Percentiles rank a stretch among this genome's conserved stretches.
Conservation (phyloP, 2,797 vertebrate genomes). For the Sebastes cheni region DNA sequence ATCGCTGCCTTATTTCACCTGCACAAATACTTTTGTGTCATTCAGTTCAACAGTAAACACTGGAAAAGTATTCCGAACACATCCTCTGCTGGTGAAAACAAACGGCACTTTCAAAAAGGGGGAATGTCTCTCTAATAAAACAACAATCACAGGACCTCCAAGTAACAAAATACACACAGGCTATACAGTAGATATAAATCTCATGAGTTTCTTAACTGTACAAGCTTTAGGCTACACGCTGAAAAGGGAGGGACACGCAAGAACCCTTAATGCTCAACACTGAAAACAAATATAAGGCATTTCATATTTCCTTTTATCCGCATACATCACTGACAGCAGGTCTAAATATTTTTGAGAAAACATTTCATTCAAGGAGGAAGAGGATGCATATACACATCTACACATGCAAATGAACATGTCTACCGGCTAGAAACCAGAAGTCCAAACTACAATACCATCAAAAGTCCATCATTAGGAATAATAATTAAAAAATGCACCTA, state of each 20-base stretch:
- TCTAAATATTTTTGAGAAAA: conserved; percentile 77
- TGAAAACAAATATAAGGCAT: conserved; percentile 83
- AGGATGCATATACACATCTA: conserved; percentile 77
- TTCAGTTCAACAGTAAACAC: conserved; percentile 64
- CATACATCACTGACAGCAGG: conserved; percentile 77
- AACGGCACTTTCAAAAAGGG: conserved; percentile 80
- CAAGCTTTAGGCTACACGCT: conserved; percentile 80
- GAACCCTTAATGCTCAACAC: conserved; percentile 77
- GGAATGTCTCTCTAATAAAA: conserved; percentile 78
- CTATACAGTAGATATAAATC: conserved; percentile 79
- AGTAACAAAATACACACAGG: conserved; percentile 75
- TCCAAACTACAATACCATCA: conserved; percentile 72
- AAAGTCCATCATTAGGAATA: conserved; percentile 56
- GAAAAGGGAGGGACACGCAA: conserved; percentile 70
- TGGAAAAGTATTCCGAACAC: conserved; percentile 42
- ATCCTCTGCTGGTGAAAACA: conserved; percentile 83
- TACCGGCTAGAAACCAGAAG: conserved; percentile 71
- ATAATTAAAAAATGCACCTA: conserved; percentile 42
- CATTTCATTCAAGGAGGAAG: conserved; percentile 73
- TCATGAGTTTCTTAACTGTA: conserved; percentile 73
- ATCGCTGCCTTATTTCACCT: conserved; percentile 70
- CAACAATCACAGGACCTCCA: conserved; percentile 77
- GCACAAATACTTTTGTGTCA: conserved; percentile 65
- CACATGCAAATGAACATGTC: conserved; percentile 79
- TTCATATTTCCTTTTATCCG: conserved; percentile 80